These are phyloP conservation scores for Rhinogobio ventralis DNA, from an alignment of 2,797 vertebrate species.

Conservation along the genomic window DNA sequence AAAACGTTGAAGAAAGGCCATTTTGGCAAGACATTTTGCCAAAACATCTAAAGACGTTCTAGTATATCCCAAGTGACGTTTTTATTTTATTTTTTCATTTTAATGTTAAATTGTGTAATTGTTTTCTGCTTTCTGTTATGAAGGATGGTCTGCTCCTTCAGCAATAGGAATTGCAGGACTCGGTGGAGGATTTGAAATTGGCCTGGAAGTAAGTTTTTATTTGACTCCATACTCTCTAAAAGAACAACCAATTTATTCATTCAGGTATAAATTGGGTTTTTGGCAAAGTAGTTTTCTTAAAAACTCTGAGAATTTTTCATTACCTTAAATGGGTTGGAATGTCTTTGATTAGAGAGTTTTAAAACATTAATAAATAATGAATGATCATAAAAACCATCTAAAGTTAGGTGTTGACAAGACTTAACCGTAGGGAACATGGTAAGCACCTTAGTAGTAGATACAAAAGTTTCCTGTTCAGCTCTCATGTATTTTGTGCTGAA, in stretches of 20 bases:
- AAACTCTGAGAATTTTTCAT: background rate
- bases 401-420: background rate
- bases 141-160: conserved; percentile 96
- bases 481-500: conserved; percentile 10
- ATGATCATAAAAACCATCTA: background rate
- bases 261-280: background rate
- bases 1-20: background rate
- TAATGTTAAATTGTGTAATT: background rate
- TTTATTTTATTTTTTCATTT: background rate
- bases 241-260: background rate
- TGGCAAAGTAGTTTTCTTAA: background rate
- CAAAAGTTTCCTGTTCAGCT: background rate
- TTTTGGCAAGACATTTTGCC: background rate
- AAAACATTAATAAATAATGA: background rate
- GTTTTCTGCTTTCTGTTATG: conserved; percentile 42
- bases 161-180: conserved; percentile 96
- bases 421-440: background rate
- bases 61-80: background rate
- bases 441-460: background rate
- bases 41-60: background rate
- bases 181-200: conserved; percentile 96
- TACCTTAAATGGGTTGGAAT: background rate
- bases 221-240: background rate
- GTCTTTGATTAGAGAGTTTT: background rate
- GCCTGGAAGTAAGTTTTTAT: conserved; percentile 86